Conservation (phyloP, 2,797 vertebrate genomes). For the Halcyon smyrnensis region DNA sequence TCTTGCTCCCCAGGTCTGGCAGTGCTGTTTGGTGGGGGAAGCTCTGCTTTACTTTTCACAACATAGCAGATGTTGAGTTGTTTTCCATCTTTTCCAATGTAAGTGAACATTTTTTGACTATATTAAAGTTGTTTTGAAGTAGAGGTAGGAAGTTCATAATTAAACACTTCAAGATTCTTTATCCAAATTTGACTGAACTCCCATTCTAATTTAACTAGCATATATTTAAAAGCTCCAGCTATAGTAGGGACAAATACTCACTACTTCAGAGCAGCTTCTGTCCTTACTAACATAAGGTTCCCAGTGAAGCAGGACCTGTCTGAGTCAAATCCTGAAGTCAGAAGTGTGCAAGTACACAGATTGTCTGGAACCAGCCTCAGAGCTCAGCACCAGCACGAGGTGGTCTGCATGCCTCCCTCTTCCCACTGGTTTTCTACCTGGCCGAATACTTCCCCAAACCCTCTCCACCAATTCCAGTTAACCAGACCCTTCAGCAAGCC, state of each 20-base stretch:
- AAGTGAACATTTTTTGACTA: neutral
- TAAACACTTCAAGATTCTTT: neutral
- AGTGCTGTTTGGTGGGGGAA: neutral
- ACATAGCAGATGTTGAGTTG: neutral
- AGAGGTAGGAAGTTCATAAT: neutral
- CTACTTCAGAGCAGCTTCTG: neutral
- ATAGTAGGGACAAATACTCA: neutral
- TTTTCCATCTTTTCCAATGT: neutral
- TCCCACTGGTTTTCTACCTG: neutral
- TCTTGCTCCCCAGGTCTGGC: neutral
- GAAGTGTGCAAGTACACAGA: neutral
- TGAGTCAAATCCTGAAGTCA: neutral
- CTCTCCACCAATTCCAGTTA: neutral
- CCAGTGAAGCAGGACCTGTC: neutral
- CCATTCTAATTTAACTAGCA: neutral
- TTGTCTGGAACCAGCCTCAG: neutral
- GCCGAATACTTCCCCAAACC: neutral
- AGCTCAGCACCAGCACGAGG: neutral
- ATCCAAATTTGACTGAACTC: neutral
- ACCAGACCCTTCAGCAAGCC: neutral
- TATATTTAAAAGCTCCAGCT: neutral
- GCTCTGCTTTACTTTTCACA: neutral
- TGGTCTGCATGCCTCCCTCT: neutral
- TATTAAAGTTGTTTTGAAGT: neutral
- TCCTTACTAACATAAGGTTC: accelerated